Conservation (phyloP, 2,888 invertebrate genomes). For the Acleris holmiana region DNA sequence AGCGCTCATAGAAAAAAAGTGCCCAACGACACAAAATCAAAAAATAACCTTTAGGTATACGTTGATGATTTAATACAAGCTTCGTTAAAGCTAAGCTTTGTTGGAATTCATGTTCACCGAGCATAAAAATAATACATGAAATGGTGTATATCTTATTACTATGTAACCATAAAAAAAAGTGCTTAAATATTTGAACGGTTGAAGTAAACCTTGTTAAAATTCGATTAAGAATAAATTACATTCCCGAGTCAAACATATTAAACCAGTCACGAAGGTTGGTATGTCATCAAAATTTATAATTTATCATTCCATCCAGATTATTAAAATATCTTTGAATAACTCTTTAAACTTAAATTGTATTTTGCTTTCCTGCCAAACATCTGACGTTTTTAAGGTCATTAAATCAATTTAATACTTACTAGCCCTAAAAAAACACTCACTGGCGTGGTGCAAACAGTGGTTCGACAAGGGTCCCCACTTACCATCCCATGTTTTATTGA, state of each 20-base stretch:
- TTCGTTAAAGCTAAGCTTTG: too few species aligned
- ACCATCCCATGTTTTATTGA: slow-evolving; percentile 74
- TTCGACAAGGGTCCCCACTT: slow-evolving; percentile 69
- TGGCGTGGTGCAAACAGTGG: slow-evolving; percentile 47
- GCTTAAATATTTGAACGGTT: not conserved
- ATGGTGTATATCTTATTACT: too few species aligned
- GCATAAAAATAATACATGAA: too few species aligned
- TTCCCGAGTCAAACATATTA: slow-evolving; percentile 15
- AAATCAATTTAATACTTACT: slow-evolving; percentile 11
- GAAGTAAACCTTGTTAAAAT: slow-evolving; percentile 14
- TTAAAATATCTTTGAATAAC: not conserved
- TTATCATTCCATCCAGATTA: not conserved
- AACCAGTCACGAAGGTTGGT: slow-evolving; percentile 1
- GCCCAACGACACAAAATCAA: too few species aligned
- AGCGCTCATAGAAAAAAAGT: too few species aligned
- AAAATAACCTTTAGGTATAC: too few species aligned
- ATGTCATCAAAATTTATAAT: slow-evolving; percentile 6
- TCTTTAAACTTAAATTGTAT: not conserved
- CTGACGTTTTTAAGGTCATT: slow-evolving; percentile 1
- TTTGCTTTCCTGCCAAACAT: not conserved
- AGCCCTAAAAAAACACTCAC: slow-evolving; percentile 48
- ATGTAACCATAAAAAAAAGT: too few species aligned
- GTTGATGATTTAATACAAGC: too few species aligned
- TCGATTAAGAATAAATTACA: slow-evolving; percentile 6
- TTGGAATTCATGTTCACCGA: too few species aligned